Evolutionary conservation across 2,797 vertebrate genomes (phyloP).

Genomic region (Ciconia nigra): DNA sequence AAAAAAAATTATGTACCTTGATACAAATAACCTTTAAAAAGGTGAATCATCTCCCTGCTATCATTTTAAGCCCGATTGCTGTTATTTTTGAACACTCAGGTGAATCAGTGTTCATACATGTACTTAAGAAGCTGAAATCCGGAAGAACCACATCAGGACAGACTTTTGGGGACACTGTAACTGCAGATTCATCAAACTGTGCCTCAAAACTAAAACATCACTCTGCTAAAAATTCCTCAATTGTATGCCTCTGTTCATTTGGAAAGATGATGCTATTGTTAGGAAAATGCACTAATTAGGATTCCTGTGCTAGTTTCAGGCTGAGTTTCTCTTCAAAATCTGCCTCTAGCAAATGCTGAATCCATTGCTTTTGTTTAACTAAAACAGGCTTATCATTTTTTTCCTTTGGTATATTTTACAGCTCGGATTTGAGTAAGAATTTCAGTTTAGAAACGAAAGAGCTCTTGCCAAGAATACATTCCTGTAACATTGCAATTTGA

Average conservation of each 20-base stretch:
- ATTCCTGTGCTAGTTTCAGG: constrained; percentile 38
- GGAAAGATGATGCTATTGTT: constrained; percentile 8
- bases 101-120: not conserved
- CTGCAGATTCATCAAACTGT: not conserved
- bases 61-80: accelerated
- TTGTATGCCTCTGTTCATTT: not conserved
- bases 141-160: not conserved
- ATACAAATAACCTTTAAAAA: not conserved
- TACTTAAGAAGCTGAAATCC: not conserved
- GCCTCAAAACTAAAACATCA: not conserved
- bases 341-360: constrained; percentile 38
- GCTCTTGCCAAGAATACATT: constrained; percentile 42
- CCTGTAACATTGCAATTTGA: constrained; percentile 46
- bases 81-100: not conserved
- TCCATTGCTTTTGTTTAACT: constrained; percentile 56
- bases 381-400: not conserved
- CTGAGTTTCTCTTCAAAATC: constrained; percentile 30
- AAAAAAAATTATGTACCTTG: not conserved
- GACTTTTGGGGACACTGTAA: not conserved
- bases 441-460: not conserved
- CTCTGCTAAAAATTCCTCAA: constrained; percentile 8
- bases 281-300: constrained; percentile 25
- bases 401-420: constrained; percentile 10
- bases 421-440: not conserved
- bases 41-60: not conserved